Conservation (phyloP, 1,140 invertebrate species). For the Lepidurus arcticus region DNA sequence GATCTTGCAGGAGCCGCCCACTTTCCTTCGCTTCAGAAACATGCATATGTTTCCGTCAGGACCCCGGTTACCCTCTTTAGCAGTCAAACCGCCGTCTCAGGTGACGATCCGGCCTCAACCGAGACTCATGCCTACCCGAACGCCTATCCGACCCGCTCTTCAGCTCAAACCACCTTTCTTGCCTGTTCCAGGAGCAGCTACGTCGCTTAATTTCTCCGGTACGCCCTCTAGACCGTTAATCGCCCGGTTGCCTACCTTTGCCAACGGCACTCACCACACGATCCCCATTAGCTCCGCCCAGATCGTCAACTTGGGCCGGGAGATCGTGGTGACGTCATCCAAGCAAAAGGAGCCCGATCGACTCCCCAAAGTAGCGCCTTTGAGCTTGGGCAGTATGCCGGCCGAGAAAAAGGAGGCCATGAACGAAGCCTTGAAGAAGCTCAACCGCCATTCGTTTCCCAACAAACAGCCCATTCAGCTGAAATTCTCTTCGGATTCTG, state of each 20-base stretch:
- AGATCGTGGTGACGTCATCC: background rate
- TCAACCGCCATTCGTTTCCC: slow-evolving; percentile 13
- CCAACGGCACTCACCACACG: background rate
- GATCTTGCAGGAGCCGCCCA: background rate
- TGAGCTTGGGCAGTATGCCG: slow-evolving; percentile 27
- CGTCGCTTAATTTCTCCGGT: background rate
- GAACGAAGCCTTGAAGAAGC: slow-evolving; percentile 30
- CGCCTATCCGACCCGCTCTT: background rate
- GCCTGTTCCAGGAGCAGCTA: background rate
- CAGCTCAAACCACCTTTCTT: background rate
- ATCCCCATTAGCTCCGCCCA: background rate
- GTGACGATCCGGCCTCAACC: background rate
- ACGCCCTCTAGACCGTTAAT: background rate
- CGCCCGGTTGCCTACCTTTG: background rate
- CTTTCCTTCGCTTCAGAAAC: background rate
- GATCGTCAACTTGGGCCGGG: background rate
- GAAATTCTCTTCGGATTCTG: background rate
- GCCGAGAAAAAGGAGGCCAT: slow-evolving; percentile 32
- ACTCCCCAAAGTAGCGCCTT: slow-evolving; percentile 18
- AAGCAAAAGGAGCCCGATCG: background rate
- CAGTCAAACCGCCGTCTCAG: background rate
- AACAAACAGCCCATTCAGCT: slow-evolving; percentile 16
- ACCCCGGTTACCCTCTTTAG: background rate
- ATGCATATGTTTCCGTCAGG: background rate
- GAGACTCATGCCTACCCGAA: background rate